A percentile compares a stretch with the other conserved stretches of the same genome.
These are phyloP conservation scores for Verasper variegatus DNA, from an alignment of 2,113 vertebrate species.

Conservation along the genomic window DNA sequence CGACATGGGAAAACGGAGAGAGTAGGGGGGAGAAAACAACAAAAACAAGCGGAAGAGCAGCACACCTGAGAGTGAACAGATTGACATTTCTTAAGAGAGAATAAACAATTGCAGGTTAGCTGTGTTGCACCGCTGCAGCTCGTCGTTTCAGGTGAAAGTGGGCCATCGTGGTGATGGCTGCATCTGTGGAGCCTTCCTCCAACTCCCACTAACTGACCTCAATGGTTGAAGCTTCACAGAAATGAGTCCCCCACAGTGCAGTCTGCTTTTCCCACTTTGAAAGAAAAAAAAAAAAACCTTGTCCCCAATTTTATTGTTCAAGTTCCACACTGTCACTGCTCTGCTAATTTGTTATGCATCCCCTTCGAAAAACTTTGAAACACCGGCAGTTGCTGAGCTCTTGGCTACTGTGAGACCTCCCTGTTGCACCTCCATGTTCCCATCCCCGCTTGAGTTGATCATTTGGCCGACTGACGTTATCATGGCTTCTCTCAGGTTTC, in stretches of 20 bases:
- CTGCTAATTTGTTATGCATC: constrained; percentile 5
- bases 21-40: constrained; percentile 74
- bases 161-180: constrained; percentile 69
- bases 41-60: constrained; percentile 83
- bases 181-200: constrained; percentile 44
- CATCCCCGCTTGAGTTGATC: constrained; percentile 41
- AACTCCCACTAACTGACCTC: constrained; percentile 69
- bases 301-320: constrained; percentile 51
- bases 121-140: constrained; percentile 55
- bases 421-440: background rate
- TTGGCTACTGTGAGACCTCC: constrained; percentile 2
- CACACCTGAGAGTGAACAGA: constrained; percentile 84
- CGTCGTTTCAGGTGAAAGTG: constrained; percentile 78
- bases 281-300: constrained; percentile 52
- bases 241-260: constrained; percentile 2
- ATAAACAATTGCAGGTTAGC: constrained; percentile 84
- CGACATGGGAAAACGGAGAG: constrained; percentile 76
- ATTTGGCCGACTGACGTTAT: constrained; percentile 61
- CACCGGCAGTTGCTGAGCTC: background rate
- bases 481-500: constrained; percentile 65
- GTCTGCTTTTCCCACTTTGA: constrained; percentile 28
- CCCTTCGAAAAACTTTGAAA: background rate
- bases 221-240: constrained; percentile 59
- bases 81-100: constrained; percentile 86
- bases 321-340: constrained; percentile 6